Percentiles rank a stretch among this genome's conserved stretches.
These are phyloP conservation scores for Myotis vivesi DNA, from an alignment of 2,797 vertebrate genomes.

Conservation along the genomic window DNA sequence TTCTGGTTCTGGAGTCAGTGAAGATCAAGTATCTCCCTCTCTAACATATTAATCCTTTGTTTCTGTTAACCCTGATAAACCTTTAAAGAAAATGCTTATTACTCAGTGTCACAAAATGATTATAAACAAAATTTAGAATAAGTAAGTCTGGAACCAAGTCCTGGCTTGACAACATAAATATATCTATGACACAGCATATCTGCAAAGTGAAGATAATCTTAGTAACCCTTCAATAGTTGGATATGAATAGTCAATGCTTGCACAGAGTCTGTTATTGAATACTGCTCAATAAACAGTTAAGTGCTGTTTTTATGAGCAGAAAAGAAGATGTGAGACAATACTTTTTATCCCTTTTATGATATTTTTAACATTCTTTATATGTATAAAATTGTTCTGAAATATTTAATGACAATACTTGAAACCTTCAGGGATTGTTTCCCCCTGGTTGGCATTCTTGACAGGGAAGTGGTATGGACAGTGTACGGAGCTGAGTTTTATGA, in stretches of 20 bases:
- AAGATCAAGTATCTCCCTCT: not conserved
- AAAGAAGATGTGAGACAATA: not conserved
- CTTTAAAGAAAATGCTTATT: not conserved
- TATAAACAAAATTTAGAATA: not conserved
- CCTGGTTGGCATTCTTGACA: not conserved
- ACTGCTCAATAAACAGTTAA: not conserved
- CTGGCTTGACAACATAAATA: not conserved
- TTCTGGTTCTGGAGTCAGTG: not conserved
- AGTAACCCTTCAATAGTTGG: not conserved
- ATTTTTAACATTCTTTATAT: not conserved
- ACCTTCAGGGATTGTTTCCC: accelerated
- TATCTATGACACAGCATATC: not conserved
- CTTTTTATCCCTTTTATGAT: not conserved
- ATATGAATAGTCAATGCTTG: accelerated
- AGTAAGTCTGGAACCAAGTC: not conserved
- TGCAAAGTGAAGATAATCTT: not conserved
- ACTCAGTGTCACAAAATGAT: not conserved
- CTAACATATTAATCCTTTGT: not conserved
- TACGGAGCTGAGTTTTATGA: not conserved
- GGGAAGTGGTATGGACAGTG: no score
- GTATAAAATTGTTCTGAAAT: not conserved
- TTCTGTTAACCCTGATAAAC: not conserved
- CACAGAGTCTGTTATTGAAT: not conserved
- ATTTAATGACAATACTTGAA: not conserved
- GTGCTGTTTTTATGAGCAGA: not conserved